Conservation (phyloP, 1,140 invertebrate genomes). For the Chelonus insularis region DNA sequence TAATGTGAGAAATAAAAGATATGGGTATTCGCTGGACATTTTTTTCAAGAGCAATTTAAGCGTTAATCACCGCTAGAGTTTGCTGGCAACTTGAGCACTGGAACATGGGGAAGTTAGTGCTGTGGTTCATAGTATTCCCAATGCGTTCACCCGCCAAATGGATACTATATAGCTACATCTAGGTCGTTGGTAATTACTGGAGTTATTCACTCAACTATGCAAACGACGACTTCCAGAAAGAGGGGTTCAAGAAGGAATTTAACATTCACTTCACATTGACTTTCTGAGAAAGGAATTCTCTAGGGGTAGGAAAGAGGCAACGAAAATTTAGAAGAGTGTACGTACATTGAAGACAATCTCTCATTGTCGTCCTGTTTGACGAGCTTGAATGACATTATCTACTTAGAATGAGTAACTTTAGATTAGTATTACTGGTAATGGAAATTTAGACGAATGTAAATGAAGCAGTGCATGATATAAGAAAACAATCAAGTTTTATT, state of each 20-base stretch:
- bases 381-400: no score
- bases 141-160: conserved; percentile 3
- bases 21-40: not conserved
- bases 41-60: not conserved
- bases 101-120: not conserved
- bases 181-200: conserved; percentile 34
- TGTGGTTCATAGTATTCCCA: not conserved
- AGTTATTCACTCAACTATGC: conserved; percentile 37
- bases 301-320: no score
- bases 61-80: not conserved
- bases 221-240: conserved; percentile 6
- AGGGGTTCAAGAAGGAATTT: conserved; percentile 26
- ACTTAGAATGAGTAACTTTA: no score
- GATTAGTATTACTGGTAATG: no score
- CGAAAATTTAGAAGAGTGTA: no score
- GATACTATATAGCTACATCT: conserved; percentile 19
- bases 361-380: no score
- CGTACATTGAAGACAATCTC: no score
- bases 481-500: no score
- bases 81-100: not conserved
- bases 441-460: no score
- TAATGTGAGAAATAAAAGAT: not conserved
- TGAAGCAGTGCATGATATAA: no score
- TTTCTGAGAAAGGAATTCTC: no score
- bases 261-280: conserved; percentile 30